Evolutionary conservation across 2,797 vertebrate species (phyloP).

Genomic region (Clarias platycephalus): DNA sequence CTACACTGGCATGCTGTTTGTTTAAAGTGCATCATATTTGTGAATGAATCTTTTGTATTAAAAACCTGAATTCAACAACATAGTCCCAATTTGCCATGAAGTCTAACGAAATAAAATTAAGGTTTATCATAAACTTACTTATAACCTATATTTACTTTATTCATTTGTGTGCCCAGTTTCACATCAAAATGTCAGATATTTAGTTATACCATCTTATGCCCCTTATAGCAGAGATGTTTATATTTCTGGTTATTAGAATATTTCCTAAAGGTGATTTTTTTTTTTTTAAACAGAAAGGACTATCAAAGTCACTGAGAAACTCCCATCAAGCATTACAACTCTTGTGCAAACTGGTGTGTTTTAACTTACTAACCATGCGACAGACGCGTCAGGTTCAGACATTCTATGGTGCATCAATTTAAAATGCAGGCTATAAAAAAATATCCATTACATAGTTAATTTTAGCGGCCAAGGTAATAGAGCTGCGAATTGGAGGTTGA

Average conservation of each 20-base stretch:
- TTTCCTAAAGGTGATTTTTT: background rate
- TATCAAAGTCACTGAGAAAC: background rate
- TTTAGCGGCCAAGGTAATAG: background rate
- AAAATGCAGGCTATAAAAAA: background rate
- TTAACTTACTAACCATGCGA: background rate
- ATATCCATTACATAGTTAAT: background rate
- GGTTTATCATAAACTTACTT: background rate
- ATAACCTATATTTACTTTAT: background rate
- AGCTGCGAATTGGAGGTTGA: too few species aligned
- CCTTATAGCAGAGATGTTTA: background rate
- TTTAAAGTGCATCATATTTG: background rate
- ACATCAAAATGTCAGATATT: background rate
- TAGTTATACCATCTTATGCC: background rate
- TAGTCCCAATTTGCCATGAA: background rate
- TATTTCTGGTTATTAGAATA: background rate
- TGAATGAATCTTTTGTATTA: background rate
- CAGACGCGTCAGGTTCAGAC: background rate
- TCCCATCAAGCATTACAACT: background rate
- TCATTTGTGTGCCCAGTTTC: background rate
- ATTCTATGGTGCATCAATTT: background rate
- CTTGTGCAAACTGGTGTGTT: background rate
- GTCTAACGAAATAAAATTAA: background rate
- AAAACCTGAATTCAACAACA: background rate
- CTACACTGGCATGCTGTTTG: background rate
- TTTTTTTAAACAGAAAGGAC: too few species aligned